Evolutionary conservation across 2,888 invertebrate species (phyloP), one percentile per base, ranked within the genome.

Genomic region (Adela reaumurella): DNA sequence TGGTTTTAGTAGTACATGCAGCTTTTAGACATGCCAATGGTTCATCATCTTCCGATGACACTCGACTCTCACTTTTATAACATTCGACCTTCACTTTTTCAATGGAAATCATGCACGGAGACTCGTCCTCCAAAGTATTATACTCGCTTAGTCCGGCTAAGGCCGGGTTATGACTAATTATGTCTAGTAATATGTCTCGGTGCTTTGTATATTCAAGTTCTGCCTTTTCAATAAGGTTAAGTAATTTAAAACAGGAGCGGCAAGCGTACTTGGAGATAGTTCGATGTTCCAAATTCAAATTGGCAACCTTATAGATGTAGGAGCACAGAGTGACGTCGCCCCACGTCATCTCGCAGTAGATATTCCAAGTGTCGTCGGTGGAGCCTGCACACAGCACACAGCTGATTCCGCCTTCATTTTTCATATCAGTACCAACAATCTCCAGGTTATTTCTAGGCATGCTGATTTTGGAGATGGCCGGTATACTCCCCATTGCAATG

Each of bases 271-370:
- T 14, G 3, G 35, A 35, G n/a, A 8, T 3, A 4, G 35, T 3
- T 8, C 8, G 35, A 14, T 14, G 35, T 3, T 35, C 35, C 14
- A 14, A 14, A 14, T 8, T 35, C 35, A 35, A 11, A 11, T 35
- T 35, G n/a, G 6, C 35, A 8, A 14, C 35, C 14, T 35, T 35
- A 11, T 14, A 35, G n/a, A 35, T 35, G 35, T 14, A 14, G 35
- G 35, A 35, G 14, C 35, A 35, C 11, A 35, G 35, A 3, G 35
- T 14, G 6, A 35, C 35, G 11, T 35, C 11, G 11, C 35, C 35
- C 11, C 14, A 35, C 6, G 74, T 74, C 49, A 51, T 58, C 8
- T 65, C 60, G 46, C 52, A 49, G 57, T 55, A 60, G 29, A 74
- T 61, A 50, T 72, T 70, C 48, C 54, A 58, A 41, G 59, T 59